These are phyloP conservation scores for Microplitis demolitor DNA, from an alignment of 1,140 invertebrate species.

Conservation along the genomic window DNA sequence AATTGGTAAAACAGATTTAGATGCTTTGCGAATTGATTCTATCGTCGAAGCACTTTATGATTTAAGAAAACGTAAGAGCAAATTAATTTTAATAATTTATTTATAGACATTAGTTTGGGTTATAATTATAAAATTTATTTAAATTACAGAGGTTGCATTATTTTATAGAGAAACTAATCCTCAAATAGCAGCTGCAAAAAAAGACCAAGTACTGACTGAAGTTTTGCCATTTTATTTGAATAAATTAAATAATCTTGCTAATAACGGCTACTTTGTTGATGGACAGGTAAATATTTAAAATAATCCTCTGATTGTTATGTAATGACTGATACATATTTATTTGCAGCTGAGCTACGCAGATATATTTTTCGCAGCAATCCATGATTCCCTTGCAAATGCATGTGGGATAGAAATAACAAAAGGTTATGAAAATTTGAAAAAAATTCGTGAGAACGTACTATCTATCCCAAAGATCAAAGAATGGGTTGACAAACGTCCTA, in stretches of 20 bases:
- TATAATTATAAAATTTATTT: neutral
- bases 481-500: slow-evolving; percentile 66
- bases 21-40: slow-evolving; percentile 52
- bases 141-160: slow-evolving; percentile 30
- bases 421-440: slow-evolving; percentile 62
- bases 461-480: slow-evolving; percentile 64
- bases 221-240: slow-evolving; percentile 50
- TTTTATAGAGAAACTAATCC: slow-evolving; percentile 47
- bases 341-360: slow-evolving; percentile 70
- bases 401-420: slow-evolving; percentile 59
- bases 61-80: slow-evolving; percentile 46
- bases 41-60: slow-evolving; percentile 47
- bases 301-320: slow-evolving; percentile 15
- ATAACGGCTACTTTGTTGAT: slow-evolving; percentile 55
- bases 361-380: slow-evolving; percentile 65
- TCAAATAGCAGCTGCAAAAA: slow-evolving; percentile 41
- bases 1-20: slow-evolving; percentile 58
- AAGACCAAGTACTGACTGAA: slow-evolving; percentile 42
- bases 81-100: too few species aligned
- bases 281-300: slow-evolving; percentile 48
- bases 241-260: slow-evolving; percentile 50
- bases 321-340: slow-evolving; percentile 13
- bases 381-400: slow-evolving; percentile 65
- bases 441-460: slow-evolving; percentile 60
- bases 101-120: too few species aligned